Evolutionary conservation across 2,797 vertebrate genomes (phyloP).

Genomic region (Aldrovandia affinis): DNA sequence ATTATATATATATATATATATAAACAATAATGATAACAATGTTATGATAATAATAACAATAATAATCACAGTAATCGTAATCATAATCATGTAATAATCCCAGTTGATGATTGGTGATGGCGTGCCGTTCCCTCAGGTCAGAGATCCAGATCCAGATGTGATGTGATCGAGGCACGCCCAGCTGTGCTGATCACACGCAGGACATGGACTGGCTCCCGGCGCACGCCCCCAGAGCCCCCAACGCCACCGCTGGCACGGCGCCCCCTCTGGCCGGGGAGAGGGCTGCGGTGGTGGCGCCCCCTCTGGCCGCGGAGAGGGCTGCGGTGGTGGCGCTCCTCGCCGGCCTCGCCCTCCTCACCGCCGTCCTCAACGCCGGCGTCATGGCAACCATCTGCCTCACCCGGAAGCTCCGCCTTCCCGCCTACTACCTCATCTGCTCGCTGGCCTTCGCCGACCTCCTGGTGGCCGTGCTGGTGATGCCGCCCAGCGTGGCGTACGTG

Average conservation of each 20-base stretch:
- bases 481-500: constrained; percentile 76
- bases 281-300: constrained; percentile 69
- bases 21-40: too few species aligned
- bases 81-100: too few species aligned
- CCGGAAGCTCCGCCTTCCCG: constrained; percentile 77
- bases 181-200: background rate
- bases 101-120: too few species aligned
- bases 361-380: constrained; percentile 75
- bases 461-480: constrained; percentile 75
- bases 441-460: constrained; percentile 75
- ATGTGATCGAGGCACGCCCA: too few species aligned
- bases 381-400: constrained; percentile 77
- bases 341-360: constrained; percentile 73
- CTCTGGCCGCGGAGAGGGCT: constrained; percentile 74
- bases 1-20: too few species aligned
- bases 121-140: too few species aligned
- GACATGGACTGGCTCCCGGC: background rate
- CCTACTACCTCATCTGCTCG: constrained; percentile 77
- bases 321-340: constrained; percentile 70
- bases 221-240: constrained; percentile 57
- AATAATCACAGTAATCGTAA: too few species aligned
- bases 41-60: too few species aligned
- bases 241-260: constrained; percentile 74
- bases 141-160: too few species aligned
- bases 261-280: constrained; percentile 66